Evolutionary conservation across 2,888 invertebrate genomes (phyloP).

Genomic region (Crepidodera aurea): DNA sequence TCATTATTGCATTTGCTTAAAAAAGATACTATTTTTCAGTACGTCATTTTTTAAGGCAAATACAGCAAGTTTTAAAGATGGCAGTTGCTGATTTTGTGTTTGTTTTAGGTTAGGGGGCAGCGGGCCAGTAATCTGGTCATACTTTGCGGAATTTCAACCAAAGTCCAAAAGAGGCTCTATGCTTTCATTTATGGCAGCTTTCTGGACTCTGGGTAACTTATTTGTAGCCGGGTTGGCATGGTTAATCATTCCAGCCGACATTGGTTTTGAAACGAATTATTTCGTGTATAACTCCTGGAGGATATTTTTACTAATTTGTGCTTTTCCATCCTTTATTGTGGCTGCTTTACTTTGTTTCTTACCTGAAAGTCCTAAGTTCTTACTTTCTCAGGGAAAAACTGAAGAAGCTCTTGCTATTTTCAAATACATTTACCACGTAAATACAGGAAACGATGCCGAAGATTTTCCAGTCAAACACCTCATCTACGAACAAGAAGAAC

Average conservation of each 20-base stretch:
- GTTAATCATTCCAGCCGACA: conserved; percentile 78
- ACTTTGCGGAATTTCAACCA: conserved; percentile 94
- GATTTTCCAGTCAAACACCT: conserved; percentile 80
- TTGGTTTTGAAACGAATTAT: conserved; percentile 71
- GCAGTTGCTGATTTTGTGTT: conserved; percentile 8
- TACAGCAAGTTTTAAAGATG: not conserved
- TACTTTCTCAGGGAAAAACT: conserved; percentile 79
- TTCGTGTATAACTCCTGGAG: conserved; percentile 93
- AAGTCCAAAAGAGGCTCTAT: conserved; percentile 89
- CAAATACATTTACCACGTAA: conserved; percentile 80
- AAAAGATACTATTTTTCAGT: too few species aligned
- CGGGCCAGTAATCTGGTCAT: conserved; percentile 94
- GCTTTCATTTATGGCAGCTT: conserved; percentile 93
- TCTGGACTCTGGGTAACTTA: conserved; percentile 93
- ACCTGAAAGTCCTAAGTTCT: conserved; percentile 92
- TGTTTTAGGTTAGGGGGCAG: conserved; percentile 80
- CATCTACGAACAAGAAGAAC: conserved; percentile 63
- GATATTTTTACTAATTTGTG: conserved; percentile 87
- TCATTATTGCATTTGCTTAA: not conserved
- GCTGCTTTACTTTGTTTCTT: conserved; percentile 82
- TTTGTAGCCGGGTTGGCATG: conserved; percentile 87
- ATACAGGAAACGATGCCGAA: conserved; percentile 78
- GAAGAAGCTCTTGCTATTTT: conserved; percentile 85
- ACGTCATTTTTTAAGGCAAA: not conserved
- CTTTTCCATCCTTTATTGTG: conserved; percentile 87